A percentile compares a stretch with the other conserved stretches of the same genome.
phyloP scores from a whole-genome alignment of 2,888 invertebrate genomes.

The Branchipolynoe longqiensis region DNA sequence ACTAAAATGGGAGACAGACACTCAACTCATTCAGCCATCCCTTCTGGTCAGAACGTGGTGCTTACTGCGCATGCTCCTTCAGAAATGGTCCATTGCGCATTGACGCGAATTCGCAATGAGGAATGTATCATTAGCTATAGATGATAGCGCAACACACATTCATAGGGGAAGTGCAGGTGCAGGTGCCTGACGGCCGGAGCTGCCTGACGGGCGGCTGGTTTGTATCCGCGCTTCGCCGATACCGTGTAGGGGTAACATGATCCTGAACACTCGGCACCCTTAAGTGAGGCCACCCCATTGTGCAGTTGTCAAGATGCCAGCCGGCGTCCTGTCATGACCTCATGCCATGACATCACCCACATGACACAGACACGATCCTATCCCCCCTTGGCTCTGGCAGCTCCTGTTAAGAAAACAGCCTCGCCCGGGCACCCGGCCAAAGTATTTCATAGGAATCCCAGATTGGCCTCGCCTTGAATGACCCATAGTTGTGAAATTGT shows the following conservation, averaged over 20 bases:
- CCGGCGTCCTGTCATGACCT: conserved; percentile 42
- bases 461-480: conserved; percentile 10
- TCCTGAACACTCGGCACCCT: not conserved
- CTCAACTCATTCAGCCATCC: too few relatives aligned
- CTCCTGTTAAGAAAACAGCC: not conserved
- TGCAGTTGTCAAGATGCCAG: conserved; percentile 21
- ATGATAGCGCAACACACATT: too few relatives aligned
- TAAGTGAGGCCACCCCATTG: not conserved
- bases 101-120: too few relatives aligned
- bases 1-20: too few relatives aligned
- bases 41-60: too few relatives aligned
- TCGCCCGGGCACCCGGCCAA: conserved; percentile 5
- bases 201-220: not conserved
- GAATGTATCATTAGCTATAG: too few relatives aligned
- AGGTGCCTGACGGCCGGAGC: too few relatives aligned
- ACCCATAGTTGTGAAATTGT: conserved; percentile 42
- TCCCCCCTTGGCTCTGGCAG: not conserved
- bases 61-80: too few relatives aligned
- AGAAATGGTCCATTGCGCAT: too few relatives aligned
- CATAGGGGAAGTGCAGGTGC: too few relatives aligned
- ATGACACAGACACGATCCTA: conserved; percentile 19
- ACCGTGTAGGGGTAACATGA: conserved; percentile 22
- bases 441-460: not conserved
- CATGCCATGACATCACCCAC: conserved; percentile 40
- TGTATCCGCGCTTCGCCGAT: not conserved